These are phyloP conservation scores for Sebastes kiyomatsui DNA, from an alignment of 2,797 vertebrate genomes.

Conservation along the genomic window DNA sequence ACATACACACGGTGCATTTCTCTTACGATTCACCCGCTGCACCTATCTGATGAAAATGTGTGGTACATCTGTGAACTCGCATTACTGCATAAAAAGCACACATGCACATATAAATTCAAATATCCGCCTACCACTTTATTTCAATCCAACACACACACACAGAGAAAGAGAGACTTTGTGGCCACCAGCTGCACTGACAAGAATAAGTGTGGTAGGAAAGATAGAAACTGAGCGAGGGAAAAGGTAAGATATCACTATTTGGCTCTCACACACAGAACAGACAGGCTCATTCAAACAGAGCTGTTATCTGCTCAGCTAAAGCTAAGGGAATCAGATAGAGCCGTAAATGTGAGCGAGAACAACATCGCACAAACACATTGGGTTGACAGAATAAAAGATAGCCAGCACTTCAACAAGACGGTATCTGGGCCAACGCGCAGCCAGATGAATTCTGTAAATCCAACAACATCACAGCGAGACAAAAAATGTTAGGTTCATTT, in stretches of 20 bases:
- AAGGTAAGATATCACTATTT: conserved; percentile 53
- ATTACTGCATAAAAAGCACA: conserved; percentile 13
- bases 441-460: conserved; percentile 37
- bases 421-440: conserved; percentile 49
- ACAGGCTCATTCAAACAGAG: conserved; percentile 58
- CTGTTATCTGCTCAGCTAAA: conserved; percentile 64
- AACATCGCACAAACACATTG: conserved; percentile 52
- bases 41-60: conserved; percentile 17
- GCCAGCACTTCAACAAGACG: conserved; percentile 53
- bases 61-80: background rate
- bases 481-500: conserved; percentile 22
- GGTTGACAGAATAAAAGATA: conserved; percentile 66
- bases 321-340: conserved; percentile 66
- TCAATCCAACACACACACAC: background rate
- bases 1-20: background rate
- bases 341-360: conserved; percentile 55
- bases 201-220: conserved; percentile 22
- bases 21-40: conserved; percentile 13
- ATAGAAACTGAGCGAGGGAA: conserved; percentile 39
- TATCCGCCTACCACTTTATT: conserved; percentile 15
- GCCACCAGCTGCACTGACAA: conserved; percentile 21
- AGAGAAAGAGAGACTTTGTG: too few relatives aligned
- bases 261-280: conserved; percentile 41
- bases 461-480: conserved; percentile 48
- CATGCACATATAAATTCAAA: conserved; percentile 14